phyloP scores from a whole-genome alignment of 2,797 vertebrate genomes.

The Toxotes lorentzi region DNA sequence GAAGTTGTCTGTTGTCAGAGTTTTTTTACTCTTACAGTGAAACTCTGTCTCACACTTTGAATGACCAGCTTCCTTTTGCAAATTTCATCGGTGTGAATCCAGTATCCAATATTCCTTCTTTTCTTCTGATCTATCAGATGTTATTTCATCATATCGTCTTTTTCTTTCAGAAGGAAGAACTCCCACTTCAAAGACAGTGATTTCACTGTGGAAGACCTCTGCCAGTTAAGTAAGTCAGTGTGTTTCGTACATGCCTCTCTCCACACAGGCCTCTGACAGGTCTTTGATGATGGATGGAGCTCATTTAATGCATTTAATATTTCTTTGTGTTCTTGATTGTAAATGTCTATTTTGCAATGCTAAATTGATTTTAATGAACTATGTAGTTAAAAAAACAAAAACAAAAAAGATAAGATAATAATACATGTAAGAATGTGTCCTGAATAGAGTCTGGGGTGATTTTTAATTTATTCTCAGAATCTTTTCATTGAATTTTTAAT shows the following conservation, averaged over 20 bases:
- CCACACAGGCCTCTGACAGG: not conserved
- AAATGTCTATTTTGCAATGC: not conserved
- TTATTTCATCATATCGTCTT: slow-evolving; percentile 29
- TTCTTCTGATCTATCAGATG: slow-evolving; percentile 11
- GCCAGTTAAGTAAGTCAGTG: slow-evolving; percentile 89
- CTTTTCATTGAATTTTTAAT: not conserved
- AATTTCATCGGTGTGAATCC: not conserved
- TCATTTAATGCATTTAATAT: not conserved
- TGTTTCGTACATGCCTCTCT: not conserved
- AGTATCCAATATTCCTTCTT: slow-evolving; percentile 2
- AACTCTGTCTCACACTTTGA: not conserved
- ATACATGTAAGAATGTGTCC: no score
- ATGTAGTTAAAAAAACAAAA: not conserved
- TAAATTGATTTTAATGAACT: not conserved
- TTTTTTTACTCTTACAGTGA: not conserved
- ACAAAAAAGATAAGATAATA: not conserved
- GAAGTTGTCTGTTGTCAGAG: not conserved
- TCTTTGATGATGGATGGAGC: slow-evolving; percentile 6
- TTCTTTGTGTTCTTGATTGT: not conserved
- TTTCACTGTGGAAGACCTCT: slow-evolving; percentile 95
- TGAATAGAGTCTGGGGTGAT: not conserved
- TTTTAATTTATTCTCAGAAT: not conserved
- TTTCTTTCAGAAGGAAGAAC: slow-evolving; percentile 90
- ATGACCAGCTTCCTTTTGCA: not conserved
- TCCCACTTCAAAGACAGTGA: slow-evolving; percentile 89